Conservation (phyloP, 2,113 vertebrate species). For the Hemiscyllium ocellatum region DNA sequence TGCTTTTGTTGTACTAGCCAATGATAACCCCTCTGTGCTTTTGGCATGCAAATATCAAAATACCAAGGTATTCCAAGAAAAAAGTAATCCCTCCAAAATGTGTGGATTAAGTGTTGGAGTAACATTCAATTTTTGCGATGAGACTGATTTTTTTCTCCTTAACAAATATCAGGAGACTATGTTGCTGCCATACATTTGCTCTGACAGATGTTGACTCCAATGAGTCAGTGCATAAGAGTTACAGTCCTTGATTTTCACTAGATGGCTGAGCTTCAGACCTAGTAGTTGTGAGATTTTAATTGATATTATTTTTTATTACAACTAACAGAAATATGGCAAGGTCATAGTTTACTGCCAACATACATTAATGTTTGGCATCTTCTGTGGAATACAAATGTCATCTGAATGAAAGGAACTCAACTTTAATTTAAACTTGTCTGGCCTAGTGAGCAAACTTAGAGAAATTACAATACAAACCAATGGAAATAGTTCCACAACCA, state of each 20-base stretch:
- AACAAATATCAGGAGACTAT: neutral
- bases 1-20: neutral
- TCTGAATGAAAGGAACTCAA: slow-evolving; percentile 9
- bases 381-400: slow-evolving; percentile 23
- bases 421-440: neutral
- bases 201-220: neutral
- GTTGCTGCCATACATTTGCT: neutral
- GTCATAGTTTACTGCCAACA: neutral
- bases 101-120: neutral
- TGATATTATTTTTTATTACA: slow-evolving; percentile 6
- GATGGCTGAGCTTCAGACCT: neutral
- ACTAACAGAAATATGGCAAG: neutral
- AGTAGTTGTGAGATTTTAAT: neutral
- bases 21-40: neutral
- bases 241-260: neutral
- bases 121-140: neutral
- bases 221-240: slow-evolving; percentile 7
- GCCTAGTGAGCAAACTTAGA: neutral
- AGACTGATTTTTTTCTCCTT: neutral
- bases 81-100: neutral
- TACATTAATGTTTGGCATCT: slow-evolving; percentile 10
- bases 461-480: neutral
- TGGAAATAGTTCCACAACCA: neutral
- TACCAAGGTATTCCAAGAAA: neutral
- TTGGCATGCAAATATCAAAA: neutral